These are phyloP conservation scores for Nymphalis c-album DNA, from an alignment of 2,888 invertebrate genomes.

Conservation along the genomic window DNA sequence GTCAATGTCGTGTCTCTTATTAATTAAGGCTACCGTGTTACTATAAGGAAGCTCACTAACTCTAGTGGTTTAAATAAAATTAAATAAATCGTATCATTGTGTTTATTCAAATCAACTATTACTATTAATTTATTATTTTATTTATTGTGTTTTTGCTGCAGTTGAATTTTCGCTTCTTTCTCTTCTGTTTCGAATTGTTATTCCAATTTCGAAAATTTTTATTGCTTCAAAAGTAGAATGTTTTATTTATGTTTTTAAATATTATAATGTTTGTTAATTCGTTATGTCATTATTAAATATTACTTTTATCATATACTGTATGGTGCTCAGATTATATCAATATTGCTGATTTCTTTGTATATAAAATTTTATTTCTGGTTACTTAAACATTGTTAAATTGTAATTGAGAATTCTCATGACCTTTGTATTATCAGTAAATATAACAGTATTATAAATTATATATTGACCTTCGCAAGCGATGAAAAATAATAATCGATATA, in stretches of 20 bases:
- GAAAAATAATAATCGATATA: constrained; percentile 57
- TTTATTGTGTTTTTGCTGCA: constrained; percentile 42
- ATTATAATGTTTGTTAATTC: constrained; percentile 2
- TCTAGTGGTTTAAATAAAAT: constrained; percentile 52
- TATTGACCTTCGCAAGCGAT: constrained; percentile 51
- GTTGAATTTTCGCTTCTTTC: constrained; percentile 8
- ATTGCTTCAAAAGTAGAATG: background rate
- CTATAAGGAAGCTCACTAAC: constrained; percentile 73
- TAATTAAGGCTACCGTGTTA: constrained; percentile 48
- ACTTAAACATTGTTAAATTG: constrained; percentile 20
- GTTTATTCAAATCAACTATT: constrained; percentile 57
- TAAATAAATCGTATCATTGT: constrained; percentile 40
- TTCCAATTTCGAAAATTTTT: background rate
- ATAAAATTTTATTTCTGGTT: constrained; percentile 24
- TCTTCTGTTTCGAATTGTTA: background rate
- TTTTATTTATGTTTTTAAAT: background rate
- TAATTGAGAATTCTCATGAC: constrained; percentile 40
- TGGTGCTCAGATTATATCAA: constrained; percentile 65
- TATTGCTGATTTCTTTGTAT: constrained; percentile 38
- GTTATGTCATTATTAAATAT: constrained; percentile 28
- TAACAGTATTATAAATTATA: constrained; percentile 36
- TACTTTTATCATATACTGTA: constrained; percentile 43
- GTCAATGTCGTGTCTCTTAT: constrained; percentile 76
- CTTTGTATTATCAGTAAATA: constrained; percentile 44
- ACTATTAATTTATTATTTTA: constrained; percentile 46